phyloP scores from a whole-genome alignment of 2,113 vertebrate genomes.

The Serinus canaria region DNA sequence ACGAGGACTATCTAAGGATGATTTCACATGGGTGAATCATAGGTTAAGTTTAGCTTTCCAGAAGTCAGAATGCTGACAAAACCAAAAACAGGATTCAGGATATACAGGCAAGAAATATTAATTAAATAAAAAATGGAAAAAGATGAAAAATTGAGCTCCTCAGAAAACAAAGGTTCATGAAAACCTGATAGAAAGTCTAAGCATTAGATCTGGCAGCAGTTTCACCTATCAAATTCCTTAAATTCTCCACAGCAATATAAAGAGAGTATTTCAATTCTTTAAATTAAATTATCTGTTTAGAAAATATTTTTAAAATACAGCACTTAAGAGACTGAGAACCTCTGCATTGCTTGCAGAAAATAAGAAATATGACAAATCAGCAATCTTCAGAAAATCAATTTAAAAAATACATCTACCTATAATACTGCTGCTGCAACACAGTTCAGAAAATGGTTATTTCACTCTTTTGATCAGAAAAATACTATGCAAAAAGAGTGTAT shows the following conservation, averaged over 20 bases:
- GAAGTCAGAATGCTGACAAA: neutral
- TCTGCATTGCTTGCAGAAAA: neutral
- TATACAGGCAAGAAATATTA: neutral
- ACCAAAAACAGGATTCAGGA: neutral
- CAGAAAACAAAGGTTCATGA: neutral
- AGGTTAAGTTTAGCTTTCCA: neutral
- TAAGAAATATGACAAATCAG: neutral
- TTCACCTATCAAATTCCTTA: neutral
- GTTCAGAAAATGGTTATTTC: neutral
- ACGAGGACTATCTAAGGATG: neutral
- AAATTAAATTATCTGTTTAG: neutral
- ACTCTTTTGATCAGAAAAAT: rapidly evolving
- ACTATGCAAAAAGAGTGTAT: neutral
- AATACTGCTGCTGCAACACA: neutral
- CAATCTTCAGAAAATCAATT: neutral
- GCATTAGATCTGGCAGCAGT: neutral
- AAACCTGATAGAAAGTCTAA: neutral
- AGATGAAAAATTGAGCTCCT: neutral
- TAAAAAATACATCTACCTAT: neutral
- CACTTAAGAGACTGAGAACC: neutral
- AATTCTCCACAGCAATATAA: neutral
- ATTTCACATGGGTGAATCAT: neutral
- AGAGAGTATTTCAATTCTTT: neutral
- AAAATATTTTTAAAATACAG: neutral
- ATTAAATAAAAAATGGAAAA: neutral